Base-by-base conservation (phyloP, 2,888 invertebrate species). In the Thysanoteuthis rhombus region DNA sequence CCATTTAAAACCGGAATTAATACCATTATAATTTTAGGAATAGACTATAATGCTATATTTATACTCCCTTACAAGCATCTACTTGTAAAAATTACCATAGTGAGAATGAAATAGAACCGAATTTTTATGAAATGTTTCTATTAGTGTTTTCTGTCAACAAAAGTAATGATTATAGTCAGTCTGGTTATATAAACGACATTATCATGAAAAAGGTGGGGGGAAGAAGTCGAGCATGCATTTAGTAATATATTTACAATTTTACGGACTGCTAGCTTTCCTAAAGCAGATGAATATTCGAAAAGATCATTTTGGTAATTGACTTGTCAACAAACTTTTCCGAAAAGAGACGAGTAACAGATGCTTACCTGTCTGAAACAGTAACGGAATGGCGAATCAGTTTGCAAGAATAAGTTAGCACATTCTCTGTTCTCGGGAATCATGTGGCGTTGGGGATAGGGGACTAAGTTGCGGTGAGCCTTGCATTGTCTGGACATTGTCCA, bases 361-460 rank as follows among this genome's bases (percentile, higher is more conserved):
- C 94, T 94, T 93, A 89, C 98, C 98, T 97, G 97, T 93, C 95
- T 95, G 97, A 97, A 98, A 96, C 98, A 98, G 8, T 97, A 95
- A 93, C 97, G 95, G 94, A 98, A 96, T 6, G 97, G 96, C 0
- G 98, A 98, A 93, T 93, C 92, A 52, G 97, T 97, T 19, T 98
- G 95, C 58, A 96, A 97, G 97, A 99, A 99, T 93, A 98, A 97
- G 93, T 98, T 97, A 28, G 98, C 98, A 96, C 99, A 99, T 94
- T 97, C 96, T 38, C 95, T 95, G 94, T 90, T 93, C 38, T 94
- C 94, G 47, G 93, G 94, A 42, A 94, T 91, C n/a, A 93, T 93
- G 25, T 94, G 94, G 25, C 90, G 91, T n/a, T n/a, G n/a, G n/a
- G n/a, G n/a, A n/a, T n/a, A n/a, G 22, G 93, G 94, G 28, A 95